Evolutionary conservation across 2,797 vertebrate species (phyloP), one percentile per base, ranked within the genome.

Genomic region (Parauchenoglanis ngamensis): DNA sequence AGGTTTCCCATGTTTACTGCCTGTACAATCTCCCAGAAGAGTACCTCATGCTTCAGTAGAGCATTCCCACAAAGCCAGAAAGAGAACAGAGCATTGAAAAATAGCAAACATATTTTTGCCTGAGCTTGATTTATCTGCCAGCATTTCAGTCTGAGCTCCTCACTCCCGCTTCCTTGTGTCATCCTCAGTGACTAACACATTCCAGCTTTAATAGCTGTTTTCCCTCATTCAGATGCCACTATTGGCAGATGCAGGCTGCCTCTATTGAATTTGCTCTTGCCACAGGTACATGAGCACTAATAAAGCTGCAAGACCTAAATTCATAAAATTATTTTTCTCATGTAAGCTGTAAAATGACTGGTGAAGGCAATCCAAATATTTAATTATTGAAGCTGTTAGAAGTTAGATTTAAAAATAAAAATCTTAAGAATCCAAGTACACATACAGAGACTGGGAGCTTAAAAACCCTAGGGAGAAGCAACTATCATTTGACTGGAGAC

Each of bases 111-210:
- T 89, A 88, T 91, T 89, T 89, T 87, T 65, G 73, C 72, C 73
- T 82, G 77, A 78, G 59, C 31, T 79, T 90, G 91, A 91, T 91
- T 90, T 92, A 91, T 90, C 83, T 87, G 44, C 73, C 88, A 57
- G 87, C 88, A 89, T 92, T 91, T 91, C 87, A 87, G 85, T 91
- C 86, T 89, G 86, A 85, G 85, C 65, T 79, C 75, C 75, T 70
- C 44, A 40, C 81, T 86, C 85, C 56, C 70, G n/a, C 90, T 89
- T 90, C 86, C 84, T 90, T 92, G 92, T 92, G 89, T 92, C 91
- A 92, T 89, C 90, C 89, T 87, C 75, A 79, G 83, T 91, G 88
- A 91, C 88, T 92, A 89, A 90, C 90, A 90, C 90, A 92, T 92
- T 92, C 90, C 89, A 88, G 86, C 40, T 90, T 91, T 90, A 92